Conservation (phyloP, 2,113 vertebrate genomes). For the Tragelaphus buxtoni region DNA sequence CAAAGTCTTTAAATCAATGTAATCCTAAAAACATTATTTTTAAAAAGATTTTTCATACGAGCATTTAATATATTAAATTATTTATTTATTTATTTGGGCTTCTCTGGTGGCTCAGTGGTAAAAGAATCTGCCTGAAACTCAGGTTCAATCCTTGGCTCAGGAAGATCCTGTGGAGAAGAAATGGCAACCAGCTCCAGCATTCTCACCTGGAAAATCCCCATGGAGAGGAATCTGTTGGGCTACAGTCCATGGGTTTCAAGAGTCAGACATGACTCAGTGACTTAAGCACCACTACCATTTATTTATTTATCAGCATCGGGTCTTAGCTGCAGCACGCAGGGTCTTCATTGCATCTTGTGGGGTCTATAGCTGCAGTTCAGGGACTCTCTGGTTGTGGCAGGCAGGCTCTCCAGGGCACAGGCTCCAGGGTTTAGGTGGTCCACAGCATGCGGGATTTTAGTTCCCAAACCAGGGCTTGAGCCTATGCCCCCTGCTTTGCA, state of each 20-base stretch:
- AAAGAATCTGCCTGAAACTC: background rate
- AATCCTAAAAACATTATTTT: background rate
- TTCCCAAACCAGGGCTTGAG: background rate
- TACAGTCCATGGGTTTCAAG: background rate
- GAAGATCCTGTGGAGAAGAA: background rate
- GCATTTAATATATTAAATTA: background rate
- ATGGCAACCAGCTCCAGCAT: background rate
- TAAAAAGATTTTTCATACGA: background rate
- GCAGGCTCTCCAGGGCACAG: background rate
- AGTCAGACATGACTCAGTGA: background rate
- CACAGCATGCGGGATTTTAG: background rate
- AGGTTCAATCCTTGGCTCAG: background rate
- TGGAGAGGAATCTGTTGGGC: background rate
- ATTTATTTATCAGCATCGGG: background rate
- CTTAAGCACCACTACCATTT: background rate
- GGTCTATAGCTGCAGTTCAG: fast-evolving
- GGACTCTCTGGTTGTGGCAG: background rate
- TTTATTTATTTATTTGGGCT: background rate
- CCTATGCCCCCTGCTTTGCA: background rate
- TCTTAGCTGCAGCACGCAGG: background rate
- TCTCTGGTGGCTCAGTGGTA: background rate
- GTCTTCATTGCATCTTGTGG: background rate
- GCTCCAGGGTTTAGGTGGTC: background rate
- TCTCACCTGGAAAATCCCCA: background rate
- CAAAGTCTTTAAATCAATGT: background rate